Conservation (phyloP, 2,113 vertebrate genomes). For the Microcebus ravelobensis region DNA sequence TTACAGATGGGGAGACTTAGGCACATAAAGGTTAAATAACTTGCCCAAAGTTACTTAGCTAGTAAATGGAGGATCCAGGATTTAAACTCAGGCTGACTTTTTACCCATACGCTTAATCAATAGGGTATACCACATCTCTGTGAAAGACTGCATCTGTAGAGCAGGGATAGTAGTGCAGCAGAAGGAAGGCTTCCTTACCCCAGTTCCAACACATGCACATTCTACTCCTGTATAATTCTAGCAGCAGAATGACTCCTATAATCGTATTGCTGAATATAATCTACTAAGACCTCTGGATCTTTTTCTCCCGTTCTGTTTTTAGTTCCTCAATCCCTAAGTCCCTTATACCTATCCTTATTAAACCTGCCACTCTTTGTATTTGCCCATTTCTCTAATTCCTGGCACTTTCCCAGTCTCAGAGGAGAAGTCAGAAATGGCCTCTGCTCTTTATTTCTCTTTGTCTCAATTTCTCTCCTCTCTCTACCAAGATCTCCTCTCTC, state of each 20-base stretch:
- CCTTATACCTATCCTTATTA: neutral
- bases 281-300: neutral
- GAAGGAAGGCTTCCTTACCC: neutral
- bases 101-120: neutral
- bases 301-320: constrained; percentile 5
- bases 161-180: neutral
- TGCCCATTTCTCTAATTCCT: neutral
- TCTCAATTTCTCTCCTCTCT: neutral
- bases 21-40: neutral
- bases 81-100: neutral
- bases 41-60: neutral
- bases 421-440: neutral
- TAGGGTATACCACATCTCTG: neutral
- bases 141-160: neutral
- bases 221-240: neutral
- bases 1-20: neutral
- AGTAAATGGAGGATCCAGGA: neutral
- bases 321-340: neutral
- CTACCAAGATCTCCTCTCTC: neutral
- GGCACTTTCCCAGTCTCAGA: neutral
- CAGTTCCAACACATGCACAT: neutral
- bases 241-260: neutral
- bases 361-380: neutral
- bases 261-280: neutral
- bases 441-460: neutral